Conservation (phyloP, 2,797 vertebrate species). For the Tamandua tetradactyla region DNA sequence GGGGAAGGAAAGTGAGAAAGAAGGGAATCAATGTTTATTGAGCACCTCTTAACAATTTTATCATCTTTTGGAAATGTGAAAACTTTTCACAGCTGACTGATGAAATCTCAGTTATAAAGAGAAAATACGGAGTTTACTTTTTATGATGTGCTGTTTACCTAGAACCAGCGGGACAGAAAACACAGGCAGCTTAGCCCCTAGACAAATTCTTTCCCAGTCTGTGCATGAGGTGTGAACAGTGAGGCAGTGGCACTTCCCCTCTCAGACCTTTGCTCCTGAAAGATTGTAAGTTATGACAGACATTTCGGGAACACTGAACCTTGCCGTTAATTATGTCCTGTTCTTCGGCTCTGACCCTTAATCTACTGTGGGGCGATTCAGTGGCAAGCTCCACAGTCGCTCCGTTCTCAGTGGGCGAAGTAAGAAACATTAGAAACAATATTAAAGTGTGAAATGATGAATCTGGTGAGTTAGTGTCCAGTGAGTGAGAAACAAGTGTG, state of each 20-base stretch:
- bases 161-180: neutral
- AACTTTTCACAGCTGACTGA: neutral
- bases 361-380: neutral
- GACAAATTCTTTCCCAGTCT: neutral
- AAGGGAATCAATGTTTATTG: neutral
- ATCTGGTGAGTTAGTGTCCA: no score
- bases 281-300: fast-evolving
- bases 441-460: neutral
- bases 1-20: neutral
- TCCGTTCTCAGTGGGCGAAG: neutral
- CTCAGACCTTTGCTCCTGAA: neutral
- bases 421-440: neutral
- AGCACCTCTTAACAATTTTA: neutral
- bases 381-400: neutral
- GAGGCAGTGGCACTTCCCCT: neutral
- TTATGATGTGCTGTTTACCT: neutral
- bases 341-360: neutral
- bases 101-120: neutral
- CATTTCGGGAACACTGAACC: neutral
- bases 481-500: neutral
- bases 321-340: no score
- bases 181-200: neutral
- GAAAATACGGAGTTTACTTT: neutral
- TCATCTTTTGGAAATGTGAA: neutral
- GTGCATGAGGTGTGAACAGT: no score